Conservation (phyloP, 2,113 vertebrate genomes). For the Solea solea region DNA sequence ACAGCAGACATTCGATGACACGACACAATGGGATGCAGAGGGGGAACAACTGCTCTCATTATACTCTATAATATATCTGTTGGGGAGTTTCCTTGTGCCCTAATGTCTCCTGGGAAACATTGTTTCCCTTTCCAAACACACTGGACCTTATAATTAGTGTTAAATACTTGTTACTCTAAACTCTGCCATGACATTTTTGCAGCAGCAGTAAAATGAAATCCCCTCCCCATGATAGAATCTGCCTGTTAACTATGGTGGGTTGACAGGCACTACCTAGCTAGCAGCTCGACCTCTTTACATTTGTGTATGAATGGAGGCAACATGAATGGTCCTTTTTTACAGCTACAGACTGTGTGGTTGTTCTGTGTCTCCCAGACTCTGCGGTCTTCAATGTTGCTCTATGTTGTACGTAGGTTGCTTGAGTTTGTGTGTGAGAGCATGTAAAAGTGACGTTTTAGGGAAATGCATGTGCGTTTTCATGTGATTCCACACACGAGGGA, state of each 20-base stretch:
- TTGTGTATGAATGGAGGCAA: conserved; percentile 79
- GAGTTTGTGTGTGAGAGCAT: conserved; percentile 13
- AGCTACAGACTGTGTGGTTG: conserved; percentile 28
- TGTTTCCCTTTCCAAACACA: conserved; percentile 8
- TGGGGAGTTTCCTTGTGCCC: conserved; percentile 24
- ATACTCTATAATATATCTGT: conserved; percentile 26
- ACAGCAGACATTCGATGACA: conserved; percentile 57
- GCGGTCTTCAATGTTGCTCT: conserved; percentile 31
- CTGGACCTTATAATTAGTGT: background rate
- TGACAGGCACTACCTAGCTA: conserved; percentile 63
- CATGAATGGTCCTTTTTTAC: conserved; percentile 72
- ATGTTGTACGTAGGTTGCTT: background rate
- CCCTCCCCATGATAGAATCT: no score
- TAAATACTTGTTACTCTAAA: no score
- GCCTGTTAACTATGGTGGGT: conserved; percentile 42
- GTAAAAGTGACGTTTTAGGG: no score
- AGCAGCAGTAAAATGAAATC: background rate
- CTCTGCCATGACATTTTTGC: background rate
- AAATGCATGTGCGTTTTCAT: no score
- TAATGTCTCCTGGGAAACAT: conserved; percentile 41
- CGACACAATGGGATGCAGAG: conserved; percentile 45
- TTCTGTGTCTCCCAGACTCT: conserved; percentile 18
- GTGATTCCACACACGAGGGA: no score
- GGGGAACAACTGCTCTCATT: conserved; percentile 57
- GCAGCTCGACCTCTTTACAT: conserved; percentile 70